Evolutionary conservation across 2,113 vertebrate species (phyloP).

Genomic region (Coregonus clupeaformis): DNA sequence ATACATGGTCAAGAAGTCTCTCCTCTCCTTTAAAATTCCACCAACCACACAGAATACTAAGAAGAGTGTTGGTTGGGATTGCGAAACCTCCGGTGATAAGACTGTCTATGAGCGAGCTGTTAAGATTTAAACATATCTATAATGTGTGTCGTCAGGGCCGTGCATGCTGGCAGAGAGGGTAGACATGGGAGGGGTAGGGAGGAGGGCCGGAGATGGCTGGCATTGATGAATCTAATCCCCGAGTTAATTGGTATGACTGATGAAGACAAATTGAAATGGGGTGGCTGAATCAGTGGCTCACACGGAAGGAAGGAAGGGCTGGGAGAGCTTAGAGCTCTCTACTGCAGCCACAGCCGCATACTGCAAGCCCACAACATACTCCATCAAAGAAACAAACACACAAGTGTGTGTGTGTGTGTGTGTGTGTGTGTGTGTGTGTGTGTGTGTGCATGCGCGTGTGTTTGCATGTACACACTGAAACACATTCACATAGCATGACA

Average conservation of each 20-base stretch:
- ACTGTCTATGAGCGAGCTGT: no score
- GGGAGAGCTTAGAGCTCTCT: neutral
- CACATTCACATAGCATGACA: no score
- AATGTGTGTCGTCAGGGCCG: neutral
- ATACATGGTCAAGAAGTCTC: neutral
- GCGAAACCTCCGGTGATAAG: no score
- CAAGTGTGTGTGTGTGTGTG: no score
- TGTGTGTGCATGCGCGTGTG: no score
- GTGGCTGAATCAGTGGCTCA: slow-evolving; percentile 39
- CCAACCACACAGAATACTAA: no score
- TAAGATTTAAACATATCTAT: neutral
- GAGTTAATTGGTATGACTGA: slow-evolving; percentile 67
- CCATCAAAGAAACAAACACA: neutral
- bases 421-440: no score
- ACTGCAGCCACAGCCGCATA: neutral
- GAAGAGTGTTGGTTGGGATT: no score
- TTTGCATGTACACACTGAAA: no score
- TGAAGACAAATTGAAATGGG: slow-evolving; percentile 70
- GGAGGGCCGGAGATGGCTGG: slow-evolving; percentile 31
- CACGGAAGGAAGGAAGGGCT: slow-evolving; percentile 5
- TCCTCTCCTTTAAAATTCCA: neutral
- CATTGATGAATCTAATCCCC: slow-evolving; percentile 58
- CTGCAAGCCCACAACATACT: neutral
- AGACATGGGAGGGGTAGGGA: neutral
- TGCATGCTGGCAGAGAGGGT: neutral